These are phyloP conservation scores for Perca fluviatilis DNA, from an alignment of 2,113 vertebrate species.

Conservation along the genomic window DNA sequence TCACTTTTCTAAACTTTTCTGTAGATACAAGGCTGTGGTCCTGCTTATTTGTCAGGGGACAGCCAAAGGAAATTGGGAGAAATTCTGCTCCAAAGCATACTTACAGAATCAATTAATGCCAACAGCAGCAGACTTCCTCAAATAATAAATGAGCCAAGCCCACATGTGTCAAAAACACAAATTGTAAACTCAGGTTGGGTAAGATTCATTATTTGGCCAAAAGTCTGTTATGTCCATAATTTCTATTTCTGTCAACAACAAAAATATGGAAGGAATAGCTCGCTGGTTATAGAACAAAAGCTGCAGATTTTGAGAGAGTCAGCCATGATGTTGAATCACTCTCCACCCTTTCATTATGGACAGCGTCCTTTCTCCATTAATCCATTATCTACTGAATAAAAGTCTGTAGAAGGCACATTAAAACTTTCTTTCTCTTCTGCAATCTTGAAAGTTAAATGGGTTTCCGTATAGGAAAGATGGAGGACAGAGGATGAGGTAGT, in stretches of 20 bases:
- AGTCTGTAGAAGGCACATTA: conserved; percentile 12
- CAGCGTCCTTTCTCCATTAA: neutral
- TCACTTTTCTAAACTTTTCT: conserved; percentile 40
- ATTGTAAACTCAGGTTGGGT: neutral
- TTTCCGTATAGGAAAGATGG: neutral
- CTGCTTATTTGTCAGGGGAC: conserved; percentile 38
- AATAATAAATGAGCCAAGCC: conserved; percentile 23
- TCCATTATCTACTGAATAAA: conserved; percentile 15
- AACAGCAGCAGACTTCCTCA: conserved; percentile 1
- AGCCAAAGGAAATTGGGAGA: conserved; percentile 25
- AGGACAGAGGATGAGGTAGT: neutral
- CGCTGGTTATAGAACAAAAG: neutral
- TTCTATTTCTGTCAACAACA: conserved; percentile 5
- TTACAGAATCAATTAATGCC: conserved; percentile 1
- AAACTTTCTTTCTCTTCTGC: neutral
- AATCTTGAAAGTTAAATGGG: neutral
- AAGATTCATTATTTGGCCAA: neutral
- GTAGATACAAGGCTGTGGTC: conserved; percentile 40
- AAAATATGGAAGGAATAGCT: neutral
- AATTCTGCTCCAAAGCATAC: conserved; percentile 28
- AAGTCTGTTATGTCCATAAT: neutral
- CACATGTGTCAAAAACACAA: neutral
- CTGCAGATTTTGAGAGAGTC: neutral
- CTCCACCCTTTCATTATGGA: conserved; percentile 3
- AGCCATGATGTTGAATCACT: neutral